Conservation (phyloP, 2,113 vertebrate genomes). For the Emberiza fucata region DNA sequence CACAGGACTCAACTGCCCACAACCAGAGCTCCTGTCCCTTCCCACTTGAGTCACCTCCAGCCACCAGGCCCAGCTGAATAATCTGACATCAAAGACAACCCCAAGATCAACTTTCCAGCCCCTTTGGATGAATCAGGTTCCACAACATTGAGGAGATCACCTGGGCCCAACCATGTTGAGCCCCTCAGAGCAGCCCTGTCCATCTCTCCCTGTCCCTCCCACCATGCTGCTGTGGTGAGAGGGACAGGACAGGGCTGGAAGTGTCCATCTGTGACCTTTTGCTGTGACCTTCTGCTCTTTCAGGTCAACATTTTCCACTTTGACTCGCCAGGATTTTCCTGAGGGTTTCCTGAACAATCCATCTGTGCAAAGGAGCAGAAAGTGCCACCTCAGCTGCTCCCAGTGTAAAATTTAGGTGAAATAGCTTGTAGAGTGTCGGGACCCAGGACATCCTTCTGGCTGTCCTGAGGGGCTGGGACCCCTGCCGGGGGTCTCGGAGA, state of each 20-base stretch:
- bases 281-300: background rate
- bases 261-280: too few relatives aligned
- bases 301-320: background rate
- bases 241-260: too few relatives aligned
- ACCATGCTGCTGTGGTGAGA: too few relatives aligned
- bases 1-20: rapidly evolving
- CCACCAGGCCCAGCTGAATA: background rate
- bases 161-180: background rate
- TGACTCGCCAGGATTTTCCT: background rate
- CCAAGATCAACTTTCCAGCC: background rate
- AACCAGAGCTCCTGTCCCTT: background rate
- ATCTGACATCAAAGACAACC: background rate
- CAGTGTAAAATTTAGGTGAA: background rate
- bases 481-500: too few relatives aligned
- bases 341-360: background rate
- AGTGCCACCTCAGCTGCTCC: background rate
- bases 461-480: too few relatives aligned
- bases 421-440: background rate
- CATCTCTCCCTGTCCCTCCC: background rate
- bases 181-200: background rate
- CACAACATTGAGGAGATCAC: rapidly evolving
- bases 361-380: background rate
- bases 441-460: too few relatives aligned
- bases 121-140: background rate
- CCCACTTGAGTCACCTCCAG: background rate